phyloP scores from a whole-genome alignment of 1,140 invertebrate genomes.

The Pogonus chalceus region DNA sequence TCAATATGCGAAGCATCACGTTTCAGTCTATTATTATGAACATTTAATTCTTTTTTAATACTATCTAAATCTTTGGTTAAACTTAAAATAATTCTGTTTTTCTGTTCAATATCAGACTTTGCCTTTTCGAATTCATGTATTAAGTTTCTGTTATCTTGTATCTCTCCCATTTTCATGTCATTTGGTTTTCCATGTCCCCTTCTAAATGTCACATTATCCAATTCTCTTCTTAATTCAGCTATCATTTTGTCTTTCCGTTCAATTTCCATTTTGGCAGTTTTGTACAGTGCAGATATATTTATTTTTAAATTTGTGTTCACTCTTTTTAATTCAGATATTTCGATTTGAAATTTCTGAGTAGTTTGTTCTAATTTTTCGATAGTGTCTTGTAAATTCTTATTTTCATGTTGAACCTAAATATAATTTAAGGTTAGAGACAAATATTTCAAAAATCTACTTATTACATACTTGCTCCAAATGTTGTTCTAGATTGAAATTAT shows the following conservation, averaged over 20 bases:
- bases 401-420: conserved; percentile 10
- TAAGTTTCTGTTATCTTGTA: background rate
- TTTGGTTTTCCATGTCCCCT: background rate
- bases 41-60: background rate
- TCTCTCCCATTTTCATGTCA: background rate
- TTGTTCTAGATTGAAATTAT: conserved; percentile 1
- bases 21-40: background rate
- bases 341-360: conserved; percentile 13
- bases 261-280: conserved; percentile 40
- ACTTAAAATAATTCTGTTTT: background rate
- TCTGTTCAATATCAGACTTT: background rate
- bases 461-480: conserved; percentile 9
- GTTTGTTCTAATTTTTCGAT: conserved; percentile 11
- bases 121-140: background rate
- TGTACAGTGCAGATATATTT: conserved; percentile 37
- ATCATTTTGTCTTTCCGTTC: conserved; percentile 37
- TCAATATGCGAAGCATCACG: background rate
- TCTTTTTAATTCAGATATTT: conserved; percentile 19
- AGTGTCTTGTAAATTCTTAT: background rate
- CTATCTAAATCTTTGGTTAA: background rate
- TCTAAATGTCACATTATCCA: conserved; percentile 12
- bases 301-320: conserved; percentile 26
- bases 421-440: background rate
- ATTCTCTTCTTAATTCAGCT: conserved; percentile 28
- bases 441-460: background rate